phyloP scores from a whole-genome alignment of 2,797 vertebrate species.

The Pseudocheirus occidentalis region DNA sequence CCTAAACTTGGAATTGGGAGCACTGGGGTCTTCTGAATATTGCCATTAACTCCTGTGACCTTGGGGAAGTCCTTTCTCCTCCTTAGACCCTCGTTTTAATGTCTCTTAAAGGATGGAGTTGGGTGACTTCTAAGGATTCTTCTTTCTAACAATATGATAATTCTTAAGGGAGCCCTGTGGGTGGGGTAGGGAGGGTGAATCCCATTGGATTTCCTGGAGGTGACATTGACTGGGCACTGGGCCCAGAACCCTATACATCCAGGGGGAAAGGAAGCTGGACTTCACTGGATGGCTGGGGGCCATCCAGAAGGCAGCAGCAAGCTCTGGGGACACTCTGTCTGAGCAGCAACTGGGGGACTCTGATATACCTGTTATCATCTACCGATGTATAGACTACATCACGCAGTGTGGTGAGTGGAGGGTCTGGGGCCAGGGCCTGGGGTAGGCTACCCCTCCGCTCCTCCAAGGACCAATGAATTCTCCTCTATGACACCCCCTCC shows the following conservation, averaged over 20 bases:
- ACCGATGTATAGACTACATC: constrained; percentile 94
- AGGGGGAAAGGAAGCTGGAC: constrained; percentile 93
- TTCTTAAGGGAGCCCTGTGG: background rate
- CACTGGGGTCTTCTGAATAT: background rate
- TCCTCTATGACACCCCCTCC: background rate
- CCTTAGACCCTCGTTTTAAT: background rate
- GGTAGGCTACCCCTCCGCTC: accelerated
- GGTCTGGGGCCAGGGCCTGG: accelerated
- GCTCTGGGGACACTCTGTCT: constrained; percentile 90
- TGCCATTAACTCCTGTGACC: background rate
- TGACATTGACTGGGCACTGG: constrained; percentile 16
- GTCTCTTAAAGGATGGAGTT: background rate
- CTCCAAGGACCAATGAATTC: background rate
- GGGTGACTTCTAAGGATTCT: background rate
- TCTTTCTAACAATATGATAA: background rate
- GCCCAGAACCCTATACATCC: constrained; percentile 93
- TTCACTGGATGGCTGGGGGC: constrained; percentile 91
- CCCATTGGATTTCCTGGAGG: background rate
- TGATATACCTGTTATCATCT: constrained; percentile 93
- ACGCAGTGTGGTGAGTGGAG: constrained; percentile 90
- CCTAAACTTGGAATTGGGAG: background rate
- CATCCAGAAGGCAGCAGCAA: constrained; percentile 92
- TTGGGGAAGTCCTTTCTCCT: background rate
- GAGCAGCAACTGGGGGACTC: constrained; percentile 95
- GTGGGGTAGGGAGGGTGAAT: background rate